Evolutionary conservation across 1,140 invertebrate genomes (phyloP), one percentile per base, ranked within the genome.

Genomic region (Tetramorium alpestre): DNA sequence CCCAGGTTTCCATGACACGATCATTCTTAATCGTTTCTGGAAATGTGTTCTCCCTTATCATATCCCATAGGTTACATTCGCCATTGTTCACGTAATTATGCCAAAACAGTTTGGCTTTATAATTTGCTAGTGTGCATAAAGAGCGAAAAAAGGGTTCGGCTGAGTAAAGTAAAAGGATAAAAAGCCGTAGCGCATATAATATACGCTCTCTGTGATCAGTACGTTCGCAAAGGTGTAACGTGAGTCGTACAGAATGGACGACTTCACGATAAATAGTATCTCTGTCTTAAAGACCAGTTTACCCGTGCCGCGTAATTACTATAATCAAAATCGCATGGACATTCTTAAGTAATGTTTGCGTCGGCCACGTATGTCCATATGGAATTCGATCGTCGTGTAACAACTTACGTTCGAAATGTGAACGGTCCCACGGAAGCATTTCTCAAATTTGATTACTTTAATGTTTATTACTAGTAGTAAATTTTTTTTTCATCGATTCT

Each of bases 281-380:
- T 75, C 67, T 72, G 86, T 90, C 81, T 91, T 91, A 92, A 93
- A 93, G 88, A 92, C 82, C 91, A 91, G 89, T 92, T 93, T 93
- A 93, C 91, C 87, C 91, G 91, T 90, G 89, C 90, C 75, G 87
- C 67, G 86, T 92, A 90, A 93, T 93, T 93, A 93, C 92, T 89
- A 89, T 93, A 92, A 93, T 93, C 77, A 69, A 80, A 85, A 47
- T 70, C 78, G 87, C 85, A 72, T 56, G 87, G 87, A 90, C 90
- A 86, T 91, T 91, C 90, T 91, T 90, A 89, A 92, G 91, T 88
- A 88, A 92, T 80, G 49, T 91, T 90, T 85, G 81, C 88, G 87
- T 62, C 73, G n/a, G 28, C 70, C 69, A 73, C 70, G 44, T 75
- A 84, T 8, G 25, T 82, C 18, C 56, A 38, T 13, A 25, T 58